phyloP scores from a whole-genome alignment of 2,113 vertebrate species.

The Lates calcarifer region DNA sequence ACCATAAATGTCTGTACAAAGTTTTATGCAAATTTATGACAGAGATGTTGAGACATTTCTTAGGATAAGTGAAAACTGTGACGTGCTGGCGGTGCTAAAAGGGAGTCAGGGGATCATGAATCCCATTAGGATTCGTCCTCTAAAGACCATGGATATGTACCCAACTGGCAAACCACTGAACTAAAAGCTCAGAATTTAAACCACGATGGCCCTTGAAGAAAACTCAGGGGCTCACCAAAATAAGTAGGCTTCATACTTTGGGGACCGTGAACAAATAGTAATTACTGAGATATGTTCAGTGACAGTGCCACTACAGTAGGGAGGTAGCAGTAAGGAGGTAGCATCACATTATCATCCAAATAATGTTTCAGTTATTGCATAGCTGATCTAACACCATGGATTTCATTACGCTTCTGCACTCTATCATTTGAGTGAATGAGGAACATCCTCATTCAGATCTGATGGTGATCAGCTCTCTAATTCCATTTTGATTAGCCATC shows the following conservation, averaged over 20 bases:
- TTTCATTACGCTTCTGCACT: constrained; percentile 36
- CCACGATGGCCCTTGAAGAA: too few species aligned
- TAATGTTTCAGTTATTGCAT: neutral
- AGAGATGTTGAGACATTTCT: neutral
- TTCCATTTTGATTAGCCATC: constrained; percentile 67
- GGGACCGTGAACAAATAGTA: neutral
- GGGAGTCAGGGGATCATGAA: neutral
- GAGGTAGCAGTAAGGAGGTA: too few species aligned
- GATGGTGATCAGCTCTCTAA: constrained; percentile 42
- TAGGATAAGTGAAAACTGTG: neutral
- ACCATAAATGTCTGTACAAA: neutral
- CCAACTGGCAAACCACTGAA: neutral
- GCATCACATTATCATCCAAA: neutral
- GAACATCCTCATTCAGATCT: constrained; percentile 38
- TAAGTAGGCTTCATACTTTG: too few species aligned
- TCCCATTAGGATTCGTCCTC: neutral
- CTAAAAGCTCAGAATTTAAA: neutral
- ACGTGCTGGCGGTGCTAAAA: neutral
- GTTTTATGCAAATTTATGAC: neutral
- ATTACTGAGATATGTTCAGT: neutral
- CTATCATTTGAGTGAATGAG: constrained; percentile 24
- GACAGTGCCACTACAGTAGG: neutral
- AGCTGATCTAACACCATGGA: neutral
- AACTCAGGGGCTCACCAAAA: too few species aligned
- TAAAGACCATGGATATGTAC: neutral